Base-by-base conservation (phyloP, 2,797 vertebrate species). In the Streptopelia turtur region DNA sequence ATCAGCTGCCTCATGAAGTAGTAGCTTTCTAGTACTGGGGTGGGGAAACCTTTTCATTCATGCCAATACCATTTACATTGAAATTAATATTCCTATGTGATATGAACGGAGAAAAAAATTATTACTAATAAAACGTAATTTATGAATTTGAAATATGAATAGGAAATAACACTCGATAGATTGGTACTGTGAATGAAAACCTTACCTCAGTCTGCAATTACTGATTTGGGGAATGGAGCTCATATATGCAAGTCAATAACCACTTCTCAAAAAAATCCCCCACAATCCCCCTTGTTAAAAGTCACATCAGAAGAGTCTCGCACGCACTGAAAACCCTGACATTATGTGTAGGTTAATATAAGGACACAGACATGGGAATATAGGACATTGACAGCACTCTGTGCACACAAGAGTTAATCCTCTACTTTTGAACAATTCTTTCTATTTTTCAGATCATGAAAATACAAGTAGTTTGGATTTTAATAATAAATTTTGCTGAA, bases 241-340 rank as follows among this genome's bases (percentile, higher is more conserved):
- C 31, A 53, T 8, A 61, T 15, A 55, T 35, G 37, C 13, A 80
- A 78, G 35, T 31, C 13, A 37, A 39, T 23, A 90, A 28, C 11
- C 22, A 18, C 14, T 22, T 49, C 57, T 30, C 2, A 4, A 3
- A 14, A n/a, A 56, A 50, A 21, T 3, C 2, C 1, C 22, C 35
- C 6, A 14, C 8, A 69, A 68, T 70, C 63, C 35, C 56, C 35
- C 56, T 25, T 56, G 16, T 33, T 22, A 56, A 6, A 68, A 91
- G 31, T 37, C 35, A 16, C 20, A 31, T 35, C 24, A 64, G n/a
- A 56, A 70, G 25, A 35, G 45, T 39, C 50, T 66, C 55, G 33
- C 5, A 4, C 13, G 22, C 28, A 83, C 14, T 20, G 69, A 79
- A 74, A 64, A 0, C 28, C 10, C 22, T 22, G 43, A 35, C 10